These are phyloP conservation scores for Xerus rutilus DNA, from an alignment of 2,797 vertebrate species.

Conservation along the genomic window DNA sequence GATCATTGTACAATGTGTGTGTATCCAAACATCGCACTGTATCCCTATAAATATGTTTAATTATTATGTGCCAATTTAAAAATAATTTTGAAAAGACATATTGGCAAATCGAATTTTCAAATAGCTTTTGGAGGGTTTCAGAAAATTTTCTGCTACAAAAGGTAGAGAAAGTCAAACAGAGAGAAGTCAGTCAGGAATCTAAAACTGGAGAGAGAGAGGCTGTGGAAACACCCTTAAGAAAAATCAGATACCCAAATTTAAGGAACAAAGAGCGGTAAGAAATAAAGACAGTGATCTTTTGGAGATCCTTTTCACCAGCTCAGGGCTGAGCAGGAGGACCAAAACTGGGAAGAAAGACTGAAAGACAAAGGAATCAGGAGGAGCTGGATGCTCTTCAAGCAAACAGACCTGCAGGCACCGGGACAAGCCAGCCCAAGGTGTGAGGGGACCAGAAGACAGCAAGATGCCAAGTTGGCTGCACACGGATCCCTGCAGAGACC, in stretches of 20 bases:
- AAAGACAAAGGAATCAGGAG: slow-evolving; percentile 70
- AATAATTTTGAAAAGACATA: neutral
- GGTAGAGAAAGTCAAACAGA: slow-evolving; percentile 51
- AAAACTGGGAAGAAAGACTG: slow-evolving; percentile 39
- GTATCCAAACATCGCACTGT: neutral
- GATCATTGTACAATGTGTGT: neutral
- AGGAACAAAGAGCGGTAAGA: neutral
- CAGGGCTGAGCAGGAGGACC: neutral
- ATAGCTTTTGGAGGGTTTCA: neutral
- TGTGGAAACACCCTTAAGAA: neutral
- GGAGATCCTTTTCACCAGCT: slow-evolving; percentile 28
- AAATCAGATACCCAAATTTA: slow-evolving; percentile 39
- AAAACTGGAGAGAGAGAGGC: neutral
- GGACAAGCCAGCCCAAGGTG: slow-evolving; percentile 77
- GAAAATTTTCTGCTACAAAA: slow-evolving; percentile 11
- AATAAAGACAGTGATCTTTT: slow-evolving; percentile 50
- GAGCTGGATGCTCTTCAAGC: slow-evolving; percentile 78
- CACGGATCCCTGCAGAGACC: slow-evolving; percentile 69
- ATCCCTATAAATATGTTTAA: neutral
- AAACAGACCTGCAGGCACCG: slow-evolving; percentile 79
- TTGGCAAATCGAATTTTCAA: neutral
- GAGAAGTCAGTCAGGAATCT: slow-evolving; percentile 32
- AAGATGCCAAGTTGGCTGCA: slow-evolving; percentile 80
- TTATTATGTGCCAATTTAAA: neutral
- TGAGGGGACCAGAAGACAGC: slow-evolving; percentile 74